Conservation (phyloP, 2,113 vertebrate species). For the Osmerus eperlanus region DNA sequence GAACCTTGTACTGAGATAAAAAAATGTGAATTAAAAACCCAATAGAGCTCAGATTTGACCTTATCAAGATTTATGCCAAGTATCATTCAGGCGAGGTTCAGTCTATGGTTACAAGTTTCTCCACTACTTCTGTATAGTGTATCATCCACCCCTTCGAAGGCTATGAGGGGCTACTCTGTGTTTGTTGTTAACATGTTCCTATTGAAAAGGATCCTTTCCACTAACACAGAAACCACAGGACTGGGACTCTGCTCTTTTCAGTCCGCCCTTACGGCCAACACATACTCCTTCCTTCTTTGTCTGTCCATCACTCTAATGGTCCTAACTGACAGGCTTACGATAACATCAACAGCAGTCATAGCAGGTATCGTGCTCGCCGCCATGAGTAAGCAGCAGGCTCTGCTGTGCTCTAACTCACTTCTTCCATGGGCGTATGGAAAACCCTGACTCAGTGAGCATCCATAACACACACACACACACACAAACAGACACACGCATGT, state of each 20-base stretch:
- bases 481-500: conserved; percentile 44
- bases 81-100: neutral
- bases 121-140: neutral
- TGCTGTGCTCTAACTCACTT: conserved; percentile 37
- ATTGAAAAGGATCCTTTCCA: no score
- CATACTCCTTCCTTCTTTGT: neutral
- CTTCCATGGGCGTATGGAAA: conserved; percentile 44
- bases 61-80: conserved; percentile 42
- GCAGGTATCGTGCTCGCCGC: conserved; percentile 2
- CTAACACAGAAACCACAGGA: no score
- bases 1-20: conserved; percentile 30
- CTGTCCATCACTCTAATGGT: neutral
- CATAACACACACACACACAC: neutral
- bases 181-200: no score
- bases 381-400: neutral
- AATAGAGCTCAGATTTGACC: conserved; percentile 34
- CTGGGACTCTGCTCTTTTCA: no score
- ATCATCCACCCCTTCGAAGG: no score
- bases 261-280: neutral
- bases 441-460: conserved; percentile 37
- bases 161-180: no score
- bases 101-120: neutral
- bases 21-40: neutral
- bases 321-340: neutral
- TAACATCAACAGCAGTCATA: conserved; percentile 15